These are phyloP conservation scores for Capreolus pygargus DNA, from an alignment of 2,113 vertebrate species.

Conservation along the genomic window DNA sequence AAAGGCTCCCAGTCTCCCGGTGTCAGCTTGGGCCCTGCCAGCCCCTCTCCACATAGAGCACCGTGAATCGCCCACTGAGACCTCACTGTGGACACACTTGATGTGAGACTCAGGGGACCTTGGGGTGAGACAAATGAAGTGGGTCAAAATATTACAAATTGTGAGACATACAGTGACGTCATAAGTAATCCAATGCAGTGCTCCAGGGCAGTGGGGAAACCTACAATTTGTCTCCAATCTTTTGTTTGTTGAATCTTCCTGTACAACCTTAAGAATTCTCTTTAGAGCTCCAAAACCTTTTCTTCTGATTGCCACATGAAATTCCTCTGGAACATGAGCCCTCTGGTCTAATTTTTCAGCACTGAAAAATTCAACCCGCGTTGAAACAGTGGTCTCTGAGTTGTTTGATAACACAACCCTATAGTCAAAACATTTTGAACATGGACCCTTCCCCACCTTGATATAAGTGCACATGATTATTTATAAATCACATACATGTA, in stretches of 20 bases:
- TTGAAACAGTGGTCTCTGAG: neutral
- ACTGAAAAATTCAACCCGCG: too few species aligned
- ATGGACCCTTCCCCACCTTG: neutral
- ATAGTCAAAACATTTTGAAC: neutral
- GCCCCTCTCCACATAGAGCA: neutral
- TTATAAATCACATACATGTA: neutral
- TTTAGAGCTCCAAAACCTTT: neutral
- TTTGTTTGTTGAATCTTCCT: neutral
- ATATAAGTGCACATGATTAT: rapidly evolving
- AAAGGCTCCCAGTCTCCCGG: neutral
- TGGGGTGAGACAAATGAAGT: neutral
- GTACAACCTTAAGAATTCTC: neutral
- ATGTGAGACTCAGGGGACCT: neutral
- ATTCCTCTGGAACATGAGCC: neutral
- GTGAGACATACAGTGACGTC: rapidly evolving
- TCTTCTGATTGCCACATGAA: neutral
- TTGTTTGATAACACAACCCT: neutral
- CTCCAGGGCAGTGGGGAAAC: neutral
- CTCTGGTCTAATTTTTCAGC: neutral
- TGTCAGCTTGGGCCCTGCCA: neutral
- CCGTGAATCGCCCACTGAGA: rapidly evolving
- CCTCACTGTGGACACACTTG: neutral
- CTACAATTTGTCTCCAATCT: neutral
- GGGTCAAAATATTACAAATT: neutral
- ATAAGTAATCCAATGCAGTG: neutral